Percentiles rank a stretch among this genome's conserved stretches.
phyloP scores from a whole-genome alignment of 2,797 vertebrate genomes.

The Danio tinwini region DNA sequence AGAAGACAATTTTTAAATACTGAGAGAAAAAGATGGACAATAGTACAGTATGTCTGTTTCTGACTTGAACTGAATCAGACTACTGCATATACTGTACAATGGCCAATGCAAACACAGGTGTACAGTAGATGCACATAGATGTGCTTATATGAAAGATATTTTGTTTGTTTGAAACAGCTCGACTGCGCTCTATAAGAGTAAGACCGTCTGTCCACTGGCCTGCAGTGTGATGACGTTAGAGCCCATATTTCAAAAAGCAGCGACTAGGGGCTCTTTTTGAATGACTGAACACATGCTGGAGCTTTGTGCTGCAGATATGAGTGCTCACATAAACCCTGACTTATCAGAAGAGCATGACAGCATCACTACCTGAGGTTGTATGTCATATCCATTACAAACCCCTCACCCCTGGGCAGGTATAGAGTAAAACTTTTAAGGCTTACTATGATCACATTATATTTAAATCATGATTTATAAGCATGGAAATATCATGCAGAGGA shows the following conservation, averaged over 20 bases:
- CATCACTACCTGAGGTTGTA: neutral
- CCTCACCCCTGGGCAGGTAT: neutral
- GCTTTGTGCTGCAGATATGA: constrained; percentile 9
- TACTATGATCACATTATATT: neutral
- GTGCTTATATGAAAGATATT: neutral
- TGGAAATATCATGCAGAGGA: neutral
- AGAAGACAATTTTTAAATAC: too few species aligned
- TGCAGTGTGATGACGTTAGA: constrained; percentile 69
- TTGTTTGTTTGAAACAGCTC: constrained; percentile 1
- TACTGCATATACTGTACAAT: neutral
- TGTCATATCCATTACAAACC: constrained; percentile 2
- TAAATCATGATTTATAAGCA: neutral
- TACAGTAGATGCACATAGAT: neutral
- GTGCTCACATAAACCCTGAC: constrained; percentile 1
- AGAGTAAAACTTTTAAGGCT: neutral
- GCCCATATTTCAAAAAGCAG: constrained; percentile 66
- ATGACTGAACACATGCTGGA: constrained; percentile 32
- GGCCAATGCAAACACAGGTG: constrained; percentile 14
- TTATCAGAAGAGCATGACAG: constrained; percentile 29
- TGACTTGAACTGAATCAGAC: constrained; percentile 34
- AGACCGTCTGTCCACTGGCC: constrained; percentile 67
- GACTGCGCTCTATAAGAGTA: constrained; percentile 53
- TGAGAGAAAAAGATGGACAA: constrained; percentile 39
- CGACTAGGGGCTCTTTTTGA: constrained; percentile 59
- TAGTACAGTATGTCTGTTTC: constrained; percentile 25